phyloP scores from a whole-genome alignment of 1,140 invertebrate species.

The Zaprionus nigranus region DNA sequence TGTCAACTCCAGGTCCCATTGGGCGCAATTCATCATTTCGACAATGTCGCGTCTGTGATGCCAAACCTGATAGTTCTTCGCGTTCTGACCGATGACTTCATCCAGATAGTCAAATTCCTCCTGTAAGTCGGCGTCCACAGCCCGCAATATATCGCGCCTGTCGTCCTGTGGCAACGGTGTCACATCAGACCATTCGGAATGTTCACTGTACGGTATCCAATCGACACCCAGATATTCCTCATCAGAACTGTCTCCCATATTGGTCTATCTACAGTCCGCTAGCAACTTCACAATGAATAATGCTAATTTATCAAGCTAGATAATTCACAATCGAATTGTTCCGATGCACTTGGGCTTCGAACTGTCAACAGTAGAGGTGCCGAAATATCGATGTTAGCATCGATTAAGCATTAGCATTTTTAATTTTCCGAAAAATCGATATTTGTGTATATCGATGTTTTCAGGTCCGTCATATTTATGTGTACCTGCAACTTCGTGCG shows the following conservation, averaged over 20 bases:
- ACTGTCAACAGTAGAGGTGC: too few relatives aligned
- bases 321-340: constrained; percentile 12
- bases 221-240: constrained; percentile 77
- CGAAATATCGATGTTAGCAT: too few relatives aligned
- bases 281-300: constrained; percentile 28
- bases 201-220: constrained; percentile 91
- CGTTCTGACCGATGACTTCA: constrained; percentile 93
- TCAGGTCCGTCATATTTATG: too few relatives aligned
- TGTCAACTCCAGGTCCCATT: constrained; percentile 93
- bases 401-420: too few relatives aligned
- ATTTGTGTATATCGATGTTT: too few relatives aligned
- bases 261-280: background rate
- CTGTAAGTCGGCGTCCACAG: constrained; percentile 91
- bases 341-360: constrained; percentile 23
- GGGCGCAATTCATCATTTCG: constrained; percentile 93
- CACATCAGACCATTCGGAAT: constrained; percentile 95
- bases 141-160: constrained; percentile 93
- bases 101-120: constrained; percentile 94
- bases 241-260: constrained; percentile 81
- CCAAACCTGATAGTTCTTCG: constrained; percentile 99
- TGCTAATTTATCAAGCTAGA: constrained; percentile 15
- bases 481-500: too few relatives aligned
- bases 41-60: constrained; percentile 95
- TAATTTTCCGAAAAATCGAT: too few relatives aligned
- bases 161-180: constrained; percentile 94